A percentile compares a stretch with the other conserved stretches of the same genome.
phyloP scores from a whole-genome alignment of 2,797 vertebrate species.

The Danio kyathit region DNA sequence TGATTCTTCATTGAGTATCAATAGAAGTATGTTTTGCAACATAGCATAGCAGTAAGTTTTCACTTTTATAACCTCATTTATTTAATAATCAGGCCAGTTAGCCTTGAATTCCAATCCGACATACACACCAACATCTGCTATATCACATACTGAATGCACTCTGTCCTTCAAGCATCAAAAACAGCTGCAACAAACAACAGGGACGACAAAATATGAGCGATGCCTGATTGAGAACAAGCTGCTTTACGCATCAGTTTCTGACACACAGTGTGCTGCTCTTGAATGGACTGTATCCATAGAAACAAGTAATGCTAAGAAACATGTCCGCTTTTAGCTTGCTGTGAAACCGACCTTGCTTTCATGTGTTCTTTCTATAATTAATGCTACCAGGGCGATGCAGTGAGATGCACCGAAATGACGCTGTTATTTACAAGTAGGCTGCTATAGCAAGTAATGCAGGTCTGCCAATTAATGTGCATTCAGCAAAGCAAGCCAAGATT shows the following conservation, averaged over 20 bases:
- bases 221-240: neutral
- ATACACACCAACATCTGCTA: neutral
- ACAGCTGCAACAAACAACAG: conserved; percentile 5
- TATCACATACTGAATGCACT: neutral
- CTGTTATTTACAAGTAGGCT: conserved; percentile 3
- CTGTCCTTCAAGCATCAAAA: conserved; percentile 7
- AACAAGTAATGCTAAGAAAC: conserved; percentile 50
- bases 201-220: neutral
- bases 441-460: neutral
- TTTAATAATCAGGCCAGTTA: neutral
- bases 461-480: conserved; percentile 16
- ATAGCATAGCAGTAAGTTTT: neutral
- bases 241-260: conserved; percentile 27
- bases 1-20: too few relatives aligned
- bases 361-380: conserved; percentile 17
- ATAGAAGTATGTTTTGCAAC: too few relatives aligned
- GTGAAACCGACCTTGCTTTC: neutral
- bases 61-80: conserved; percentile 1
- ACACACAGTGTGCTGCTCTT: conserved; percentile 28
- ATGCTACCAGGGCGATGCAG: conserved; percentile 10
- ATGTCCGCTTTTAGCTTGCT: neutral
- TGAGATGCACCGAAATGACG: neutral
- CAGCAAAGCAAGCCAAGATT: neutral
- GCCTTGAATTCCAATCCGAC: neutral
- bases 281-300: conserved; percentile 57